Evolutionary conservation across 2,797 vertebrate species (phyloP).

Genomic region (Steatocranus sp.): DNA sequence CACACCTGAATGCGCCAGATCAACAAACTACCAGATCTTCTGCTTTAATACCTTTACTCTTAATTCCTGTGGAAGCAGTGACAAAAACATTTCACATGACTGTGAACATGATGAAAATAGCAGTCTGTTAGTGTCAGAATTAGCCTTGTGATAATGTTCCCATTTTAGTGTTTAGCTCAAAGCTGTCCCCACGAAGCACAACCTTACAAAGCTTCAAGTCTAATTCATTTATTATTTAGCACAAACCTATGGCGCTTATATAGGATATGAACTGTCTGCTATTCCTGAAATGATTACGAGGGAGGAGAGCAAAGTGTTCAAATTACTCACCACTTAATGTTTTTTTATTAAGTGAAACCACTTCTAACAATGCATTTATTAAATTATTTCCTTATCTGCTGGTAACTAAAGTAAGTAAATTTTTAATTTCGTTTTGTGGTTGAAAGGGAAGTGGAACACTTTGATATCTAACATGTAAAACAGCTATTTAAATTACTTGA

Average conservation of each 20-base stretch:
- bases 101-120: neutral
- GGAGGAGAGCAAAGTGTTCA: neutral
- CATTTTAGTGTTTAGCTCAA: fast-evolving
- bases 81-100: neutral
- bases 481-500: neutral
- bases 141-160: neutral
- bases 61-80: neutral
- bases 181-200: neutral
- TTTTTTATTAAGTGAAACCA: neutral
- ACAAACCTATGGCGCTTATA: neutral
- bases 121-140: neutral
- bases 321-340: neutral
- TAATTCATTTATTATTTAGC: neutral
- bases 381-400: neutral
- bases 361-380: neutral
- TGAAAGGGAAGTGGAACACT: neutral
- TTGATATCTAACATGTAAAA: neutral
- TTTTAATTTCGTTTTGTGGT: neutral
- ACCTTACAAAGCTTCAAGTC: neutral
- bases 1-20: neutral
- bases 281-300: neutral
- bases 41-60: neutral
- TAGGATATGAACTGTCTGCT: neutral
- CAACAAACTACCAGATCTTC: neutral
- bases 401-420: neutral